phyloP scores from a whole-genome alignment of 1,140 invertebrate species.

The Drosophila pallidifrons region DNA sequence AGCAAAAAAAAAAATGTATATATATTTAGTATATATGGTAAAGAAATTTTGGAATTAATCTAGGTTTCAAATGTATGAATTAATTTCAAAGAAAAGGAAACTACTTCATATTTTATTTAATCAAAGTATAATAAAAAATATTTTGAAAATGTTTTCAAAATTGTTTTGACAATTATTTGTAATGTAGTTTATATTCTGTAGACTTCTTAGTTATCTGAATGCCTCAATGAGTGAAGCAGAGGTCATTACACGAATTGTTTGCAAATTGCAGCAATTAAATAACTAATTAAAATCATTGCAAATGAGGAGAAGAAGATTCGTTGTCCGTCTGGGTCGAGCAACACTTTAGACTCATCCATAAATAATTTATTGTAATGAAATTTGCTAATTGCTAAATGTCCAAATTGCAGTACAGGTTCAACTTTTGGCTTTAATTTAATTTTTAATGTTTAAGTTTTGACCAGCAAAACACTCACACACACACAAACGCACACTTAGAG shows the following conservation, averaged over 20 bases:
- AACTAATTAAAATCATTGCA: conserved; percentile 64
- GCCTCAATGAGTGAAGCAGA: conserved; percentile 24
- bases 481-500: neutral
- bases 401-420: conserved; percentile 31
- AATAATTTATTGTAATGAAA: conserved; percentile 69
- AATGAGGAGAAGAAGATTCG: conserved; percentile 37
- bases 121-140: no score
- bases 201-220: no score
- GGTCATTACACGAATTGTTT: conserved; percentile 42
- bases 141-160: no score
- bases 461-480: conserved; percentile 49
- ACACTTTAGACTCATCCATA: conserved; percentile 52
- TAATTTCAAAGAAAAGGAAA: no score
- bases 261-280: conserved; percentile 69
- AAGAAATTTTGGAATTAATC: no score
- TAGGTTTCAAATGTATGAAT: no score
- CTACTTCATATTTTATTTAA: no score
- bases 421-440: conserved; percentile 74
- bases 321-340: conserved; percentile 41
- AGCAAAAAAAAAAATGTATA: no score
- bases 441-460: conserved; percentile 77
- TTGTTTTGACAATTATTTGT: no score
- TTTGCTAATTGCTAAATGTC: conserved; percentile 70
- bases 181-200: no score
- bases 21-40: no score